Percentiles rank a stretch among this genome's conserved stretches.
phyloP scores from a whole-genome alignment of 2,888 invertebrate genomes.

The Ferrisia virgata region DNA sequence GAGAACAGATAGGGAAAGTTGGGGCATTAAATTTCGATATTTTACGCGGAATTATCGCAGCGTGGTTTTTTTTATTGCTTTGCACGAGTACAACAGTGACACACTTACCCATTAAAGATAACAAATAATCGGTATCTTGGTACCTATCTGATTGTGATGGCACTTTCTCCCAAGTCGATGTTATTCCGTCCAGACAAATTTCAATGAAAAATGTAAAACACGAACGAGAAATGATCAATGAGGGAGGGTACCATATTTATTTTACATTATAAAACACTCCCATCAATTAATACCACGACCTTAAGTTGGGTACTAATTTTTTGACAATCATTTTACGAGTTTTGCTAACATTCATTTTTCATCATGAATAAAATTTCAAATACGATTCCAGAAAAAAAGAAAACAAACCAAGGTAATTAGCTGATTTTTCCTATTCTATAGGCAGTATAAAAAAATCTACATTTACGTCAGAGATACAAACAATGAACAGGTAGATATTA shows the following conservation, averaged over 20 bases:
- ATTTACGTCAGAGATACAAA: not conserved
- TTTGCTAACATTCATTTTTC: not conserved
- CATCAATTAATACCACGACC: not conserved
- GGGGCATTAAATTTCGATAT: not conserved
- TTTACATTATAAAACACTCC: not conserved
- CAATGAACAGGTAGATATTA: not conserved
- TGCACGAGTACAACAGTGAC: not conserved
- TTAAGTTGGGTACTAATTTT: too few species aligned
- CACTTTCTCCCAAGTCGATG: not conserved
- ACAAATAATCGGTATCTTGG: not conserved
- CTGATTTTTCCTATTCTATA: not conserved
- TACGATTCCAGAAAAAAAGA: not conserved
- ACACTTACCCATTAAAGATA: constrained; percentile 22
- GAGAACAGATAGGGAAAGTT: not conserved
- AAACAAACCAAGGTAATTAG: not conserved
- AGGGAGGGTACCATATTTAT: not conserved
- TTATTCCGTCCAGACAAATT: not conserved
- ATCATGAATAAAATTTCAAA: not conserved
- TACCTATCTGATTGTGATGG: not conserved
- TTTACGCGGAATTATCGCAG: not conserved
- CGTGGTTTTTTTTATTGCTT: constrained; percentile 18
- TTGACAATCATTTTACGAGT: not conserved
- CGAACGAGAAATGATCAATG: not conserved
- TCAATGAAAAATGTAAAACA: not conserved
- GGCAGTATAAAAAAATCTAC: not conserved